Evolutionary conservation across 2,888 invertebrate genomes (phyloP).

Genomic region (Noctua janthe): DNA sequence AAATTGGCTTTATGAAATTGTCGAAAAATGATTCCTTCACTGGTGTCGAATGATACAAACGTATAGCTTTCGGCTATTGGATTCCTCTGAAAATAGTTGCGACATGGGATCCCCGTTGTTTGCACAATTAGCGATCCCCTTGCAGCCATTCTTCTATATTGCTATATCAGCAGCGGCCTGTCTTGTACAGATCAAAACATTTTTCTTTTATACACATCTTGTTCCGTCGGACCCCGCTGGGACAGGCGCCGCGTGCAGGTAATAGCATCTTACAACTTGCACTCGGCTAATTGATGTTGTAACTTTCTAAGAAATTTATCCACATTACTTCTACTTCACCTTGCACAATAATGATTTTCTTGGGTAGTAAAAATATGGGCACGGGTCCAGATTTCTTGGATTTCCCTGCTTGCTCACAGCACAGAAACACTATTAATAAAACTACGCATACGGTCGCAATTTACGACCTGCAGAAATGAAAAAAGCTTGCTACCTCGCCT

Average conservation of each 20-base stretch:
- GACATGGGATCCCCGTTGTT: conserved; percentile 67
- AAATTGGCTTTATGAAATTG: conserved; percentile 7
- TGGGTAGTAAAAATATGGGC: not conserved
- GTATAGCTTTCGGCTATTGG: conserved; percentile 51
- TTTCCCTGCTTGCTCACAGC: conserved; percentile 8
- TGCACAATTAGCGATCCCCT: conserved; percentile 76
- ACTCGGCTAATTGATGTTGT: conserved; percentile 54
- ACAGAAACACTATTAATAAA: conserved; percentile 26
- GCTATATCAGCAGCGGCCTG: conserved; percentile 71
- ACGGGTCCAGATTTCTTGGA: not conserved
- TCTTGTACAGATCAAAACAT: conserved; percentile 71
- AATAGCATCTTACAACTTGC: conserved; percentile 50
- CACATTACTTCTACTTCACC: not conserved
- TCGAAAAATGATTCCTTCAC: not conserved
- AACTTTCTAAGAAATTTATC: conserved; percentile 45
- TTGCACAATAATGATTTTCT: conserved; percentile 1
- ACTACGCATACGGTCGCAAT: conserved; percentile 24
- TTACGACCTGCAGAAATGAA: conserved; percentile 58
- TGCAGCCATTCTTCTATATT: conserved; percentile 67
- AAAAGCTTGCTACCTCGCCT: conserved; percentile 43
- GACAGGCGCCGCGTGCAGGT: conserved; percentile 49
- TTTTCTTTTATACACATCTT: conserved; percentile 56
- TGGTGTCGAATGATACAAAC: conserved; percentile 15
- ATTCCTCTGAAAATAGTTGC: conserved; percentile 63
- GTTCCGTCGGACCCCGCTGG: conserved; percentile 33